phyloP scores from a whole-genome alignment of 2,888 invertebrate species.

The Tenthredo distinguenda region DNA sequence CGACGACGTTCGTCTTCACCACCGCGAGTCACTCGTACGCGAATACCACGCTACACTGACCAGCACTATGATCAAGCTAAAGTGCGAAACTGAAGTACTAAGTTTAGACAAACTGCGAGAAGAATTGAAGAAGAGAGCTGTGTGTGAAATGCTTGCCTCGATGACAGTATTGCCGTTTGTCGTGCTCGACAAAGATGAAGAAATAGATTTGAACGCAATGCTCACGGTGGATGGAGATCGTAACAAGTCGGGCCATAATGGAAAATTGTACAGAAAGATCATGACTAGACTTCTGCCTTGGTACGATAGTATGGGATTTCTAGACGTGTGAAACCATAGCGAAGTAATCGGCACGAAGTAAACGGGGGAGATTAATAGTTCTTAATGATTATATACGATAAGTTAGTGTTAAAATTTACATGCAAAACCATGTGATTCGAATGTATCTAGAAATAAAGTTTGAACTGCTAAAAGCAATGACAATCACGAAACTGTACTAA shows the following conservation, averaged over 20 bases:
- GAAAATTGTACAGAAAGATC: constrained; percentile 58
- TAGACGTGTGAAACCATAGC: constrained; percentile 61
- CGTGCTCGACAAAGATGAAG: constrained; percentile 64
- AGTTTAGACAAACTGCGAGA: constrained; percentile 62
- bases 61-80: constrained; percentile 64
- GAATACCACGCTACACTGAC: constrained; percentile 66
- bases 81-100: constrained; percentile 67
- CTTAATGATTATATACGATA: not conserved
- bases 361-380: not conserved
- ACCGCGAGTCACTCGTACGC: constrained; percentile 61
- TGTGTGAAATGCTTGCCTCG: constrained; percentile 64
- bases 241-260: constrained; percentile 59
- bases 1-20: constrained; percentile 61
- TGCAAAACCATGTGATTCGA: not conserved
- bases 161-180: constrained; percentile 66
- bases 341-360: not conserved
- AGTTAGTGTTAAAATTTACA: not conserved
- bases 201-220: constrained; percentile 66
- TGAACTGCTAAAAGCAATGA: not conserved
- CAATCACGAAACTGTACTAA: not conserved
- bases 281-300: constrained; percentile 65
- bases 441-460: not conserved
- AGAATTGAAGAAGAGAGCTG: constrained; percentile 59
- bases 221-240: constrained; percentile 46
- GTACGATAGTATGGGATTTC: constrained; percentile 66